Conservation (phyloP, 2,797 vertebrate species). For the Myotis planiceps region DNA sequence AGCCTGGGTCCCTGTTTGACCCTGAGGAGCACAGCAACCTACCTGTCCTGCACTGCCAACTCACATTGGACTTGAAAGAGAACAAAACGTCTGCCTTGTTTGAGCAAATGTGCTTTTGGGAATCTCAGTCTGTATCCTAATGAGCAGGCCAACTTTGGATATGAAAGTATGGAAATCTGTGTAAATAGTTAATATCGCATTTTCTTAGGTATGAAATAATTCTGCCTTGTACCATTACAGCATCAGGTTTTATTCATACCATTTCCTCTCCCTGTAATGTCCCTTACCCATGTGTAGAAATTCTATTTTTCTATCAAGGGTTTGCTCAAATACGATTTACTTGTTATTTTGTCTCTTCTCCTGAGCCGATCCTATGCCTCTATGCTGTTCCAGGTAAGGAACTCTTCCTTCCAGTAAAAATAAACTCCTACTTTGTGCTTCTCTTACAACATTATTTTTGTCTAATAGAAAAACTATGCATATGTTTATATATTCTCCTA, state of each 20-base stretch:
- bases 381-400: not conserved
- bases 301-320: not conserved
- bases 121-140: not conserved
- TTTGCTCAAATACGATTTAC: not conserved
- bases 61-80: not conserved
- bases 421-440: not conserved
- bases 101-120: not conserved
- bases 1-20: not conserved
- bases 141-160: not conserved
- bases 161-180: not conserved
- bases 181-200: not conserved
- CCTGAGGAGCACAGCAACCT: not conserved
- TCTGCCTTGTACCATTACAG: not conserved
- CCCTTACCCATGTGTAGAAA: not conserved
- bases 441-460: not conserved
- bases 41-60: not conserved
- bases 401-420: not conserved
- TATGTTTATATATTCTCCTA: not conserved
- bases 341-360: not conserved
- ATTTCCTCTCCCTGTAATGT: not conserved
- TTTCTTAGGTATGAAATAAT: not conserved
- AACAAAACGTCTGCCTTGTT: not conserved
- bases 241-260: not conserved
- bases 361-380: not conserved
- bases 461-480: not conserved